A percentile compares a stretch with the other conserved stretches of the same genome.
Conservation (phyloP, 2,113 vertebrate genomes). For the Dascyllus trimaculatus region DNA sequence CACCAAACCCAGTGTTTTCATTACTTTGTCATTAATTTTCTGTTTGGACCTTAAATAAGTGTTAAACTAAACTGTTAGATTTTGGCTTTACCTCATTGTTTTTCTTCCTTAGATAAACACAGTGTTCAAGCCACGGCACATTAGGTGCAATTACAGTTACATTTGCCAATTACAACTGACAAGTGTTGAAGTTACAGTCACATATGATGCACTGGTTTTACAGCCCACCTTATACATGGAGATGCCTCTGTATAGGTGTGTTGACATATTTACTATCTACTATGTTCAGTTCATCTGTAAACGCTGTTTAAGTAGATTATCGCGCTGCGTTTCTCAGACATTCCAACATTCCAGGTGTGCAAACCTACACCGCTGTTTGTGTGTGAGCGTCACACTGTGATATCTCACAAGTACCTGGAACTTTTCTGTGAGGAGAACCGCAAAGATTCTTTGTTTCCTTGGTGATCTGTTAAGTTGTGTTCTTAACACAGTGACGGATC, state of each 20-base stretch:
- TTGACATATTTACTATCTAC: not conserved
- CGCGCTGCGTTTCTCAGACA: constrained; percentile 9
- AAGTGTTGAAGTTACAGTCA: not conserved
- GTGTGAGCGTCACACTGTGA: constrained; percentile 55
- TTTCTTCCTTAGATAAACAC: no score
- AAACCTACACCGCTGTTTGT: constrained; percentile 16
- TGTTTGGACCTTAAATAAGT: no score
- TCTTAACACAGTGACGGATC: constrained; percentile 32
- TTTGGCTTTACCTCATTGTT: no score
- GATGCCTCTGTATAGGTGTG: not conserved
- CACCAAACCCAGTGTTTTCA: no score
- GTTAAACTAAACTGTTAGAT: no score
- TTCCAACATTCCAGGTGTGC: constrained; percentile 47
- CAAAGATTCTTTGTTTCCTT: constrained; percentile 67
- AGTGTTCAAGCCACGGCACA: no score
- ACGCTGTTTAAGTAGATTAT: not conserved
- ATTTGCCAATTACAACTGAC: no score
- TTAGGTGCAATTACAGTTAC: no score
- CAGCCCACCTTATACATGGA: not conserved
- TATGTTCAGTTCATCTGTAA: constrained; percentile 3
- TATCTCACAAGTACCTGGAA: constrained; percentile 73
- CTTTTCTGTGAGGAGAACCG: constrained; percentile 32
- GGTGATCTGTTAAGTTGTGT: constrained; percentile 39
- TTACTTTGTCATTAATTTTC: no score
- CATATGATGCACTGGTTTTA: no score